A percentile compares a stretch with the other conserved stretches of the same genome.
Evolutionary conservation across 1,140 invertebrate species (phyloP).

Genomic region (Lucilia sericata): DNA sequence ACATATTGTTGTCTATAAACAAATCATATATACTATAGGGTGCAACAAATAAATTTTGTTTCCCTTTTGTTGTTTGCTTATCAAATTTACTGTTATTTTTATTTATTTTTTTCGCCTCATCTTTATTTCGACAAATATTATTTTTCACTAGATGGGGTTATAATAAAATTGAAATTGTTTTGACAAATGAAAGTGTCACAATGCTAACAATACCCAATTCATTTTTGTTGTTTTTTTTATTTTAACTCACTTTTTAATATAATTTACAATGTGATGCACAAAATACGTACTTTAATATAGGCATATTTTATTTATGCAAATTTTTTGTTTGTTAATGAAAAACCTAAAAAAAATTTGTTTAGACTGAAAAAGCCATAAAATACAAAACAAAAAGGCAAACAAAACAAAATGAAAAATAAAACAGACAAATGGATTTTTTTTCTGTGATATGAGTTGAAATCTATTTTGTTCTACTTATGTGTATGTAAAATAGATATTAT

Average conservation of each 20-base stretch:
- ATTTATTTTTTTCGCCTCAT: not conserved
- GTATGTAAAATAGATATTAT: not conserved
- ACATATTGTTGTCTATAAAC: not conserved
- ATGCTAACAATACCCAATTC: conserved; percentile 9
- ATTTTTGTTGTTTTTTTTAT: not conserved
- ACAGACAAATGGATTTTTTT: not conserved
- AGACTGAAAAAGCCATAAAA: not conserved
- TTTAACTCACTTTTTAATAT: not conserved
- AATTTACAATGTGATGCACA: conserved; percentile 14
- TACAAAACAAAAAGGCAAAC: not conserved
- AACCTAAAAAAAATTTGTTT: not conserved
- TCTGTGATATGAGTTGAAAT: too few species aligned
- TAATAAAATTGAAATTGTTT: conserved; percentile 28
- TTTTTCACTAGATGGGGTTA: not conserved
- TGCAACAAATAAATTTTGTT: not conserved
- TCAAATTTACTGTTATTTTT: conserved; percentile 12
- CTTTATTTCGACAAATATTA: not conserved
- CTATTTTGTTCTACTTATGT: too few species aligned
- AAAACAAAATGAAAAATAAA: not conserved
- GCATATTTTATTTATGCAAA: conserved; percentile 21
- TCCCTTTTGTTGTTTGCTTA: conserved; percentile 10
- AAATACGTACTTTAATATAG: conserved; percentile 5
- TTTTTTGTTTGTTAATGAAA: not conserved
- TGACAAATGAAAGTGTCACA: conserved; percentile 29
- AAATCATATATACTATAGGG: not conserved